Evolutionary conservation across 2,888 invertebrate genomes (phyloP).

Genomic region (Pseudococcus longispinus): DNA sequence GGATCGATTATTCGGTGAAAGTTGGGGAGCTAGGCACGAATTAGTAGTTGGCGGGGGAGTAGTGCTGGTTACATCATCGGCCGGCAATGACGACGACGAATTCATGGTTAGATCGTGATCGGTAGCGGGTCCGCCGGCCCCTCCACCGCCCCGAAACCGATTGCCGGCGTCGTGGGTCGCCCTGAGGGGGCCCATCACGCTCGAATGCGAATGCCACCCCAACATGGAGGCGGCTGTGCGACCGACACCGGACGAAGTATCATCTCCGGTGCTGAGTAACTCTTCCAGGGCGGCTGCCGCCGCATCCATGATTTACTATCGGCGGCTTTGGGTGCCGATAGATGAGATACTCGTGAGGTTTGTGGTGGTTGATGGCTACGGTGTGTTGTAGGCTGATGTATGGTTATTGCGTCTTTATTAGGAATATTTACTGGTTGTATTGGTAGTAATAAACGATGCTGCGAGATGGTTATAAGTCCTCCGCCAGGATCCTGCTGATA

Average conservation of each 20-base stretch:
- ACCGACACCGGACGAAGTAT: constrained; percentile 16
- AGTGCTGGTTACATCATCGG: constrained; percentile 52
- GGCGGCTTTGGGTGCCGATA: not conserved
- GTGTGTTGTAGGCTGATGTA: not conserved
- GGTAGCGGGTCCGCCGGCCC: not conserved
- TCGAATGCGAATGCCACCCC: constrained; percentile 39
- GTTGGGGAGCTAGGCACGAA: constrained; percentile 50
- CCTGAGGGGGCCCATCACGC: constrained; percentile 46
- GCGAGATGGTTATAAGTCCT: constrained; percentile 51
- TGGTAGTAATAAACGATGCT: not conserved
- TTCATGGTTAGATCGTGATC: constrained; percentile 46
- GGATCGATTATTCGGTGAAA: constrained; percentile 53
- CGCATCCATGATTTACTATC: constrained; percentile 43
- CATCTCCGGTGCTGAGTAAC: constrained; percentile 40
- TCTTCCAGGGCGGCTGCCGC: constrained; percentile 48
- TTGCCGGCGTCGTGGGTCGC: constrained; percentile 19
- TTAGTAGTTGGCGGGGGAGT: constrained; percentile 49
- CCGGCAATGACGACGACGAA: constrained; percentile 43
- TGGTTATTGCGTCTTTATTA: not conserved
- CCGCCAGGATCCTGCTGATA: constrained; percentile 55
- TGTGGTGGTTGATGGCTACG: not conserved
- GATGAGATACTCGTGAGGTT: not conserved
- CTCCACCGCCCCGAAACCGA: constrained; percentile 15
- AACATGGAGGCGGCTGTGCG: constrained; percentile 13
- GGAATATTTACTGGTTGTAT: not conserved